Conservation (phyloP, 2,797 vertebrate species). For the Arnoldichthys spilopterus region DNA sequence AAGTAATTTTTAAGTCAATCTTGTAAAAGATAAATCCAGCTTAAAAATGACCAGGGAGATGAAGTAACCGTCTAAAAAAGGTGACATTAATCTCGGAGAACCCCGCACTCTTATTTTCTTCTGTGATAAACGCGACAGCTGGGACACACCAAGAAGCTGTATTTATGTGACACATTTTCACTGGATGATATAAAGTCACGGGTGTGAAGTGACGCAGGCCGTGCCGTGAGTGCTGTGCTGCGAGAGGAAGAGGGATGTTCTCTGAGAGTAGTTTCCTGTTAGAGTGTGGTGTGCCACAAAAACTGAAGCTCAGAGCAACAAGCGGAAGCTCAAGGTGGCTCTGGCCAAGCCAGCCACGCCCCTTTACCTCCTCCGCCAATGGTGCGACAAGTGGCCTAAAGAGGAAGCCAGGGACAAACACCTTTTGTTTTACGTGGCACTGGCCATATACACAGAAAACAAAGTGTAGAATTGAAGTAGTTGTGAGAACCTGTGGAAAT, state of each 20-base stretch:
- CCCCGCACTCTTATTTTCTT: too few relatives aligned
- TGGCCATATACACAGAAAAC: neutral
- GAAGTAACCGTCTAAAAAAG: too few relatives aligned
- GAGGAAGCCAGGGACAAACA: slow-evolving; percentile 28
- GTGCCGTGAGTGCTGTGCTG: slow-evolving; percentile 23
- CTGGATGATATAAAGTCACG: neutral
- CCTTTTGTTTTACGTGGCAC: slow-evolving; percentile 24
- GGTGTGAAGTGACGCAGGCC: slow-evolving; percentile 19
- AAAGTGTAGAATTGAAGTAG: neutral
- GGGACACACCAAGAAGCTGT: neutral
- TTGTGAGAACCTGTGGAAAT: neutral
- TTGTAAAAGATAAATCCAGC: too few relatives aligned
- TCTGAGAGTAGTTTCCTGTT: slow-evolving; percentile 74
- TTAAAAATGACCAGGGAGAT: too few relatives aligned
- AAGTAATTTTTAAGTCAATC: too few relatives aligned
- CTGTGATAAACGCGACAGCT: too few relatives aligned
- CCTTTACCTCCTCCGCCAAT: neutral
- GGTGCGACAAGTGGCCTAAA: slow-evolving; percentile 33
- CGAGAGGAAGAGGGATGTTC: slow-evolving; percentile 34
- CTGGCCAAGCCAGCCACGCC: slow-evolving; percentile 53
- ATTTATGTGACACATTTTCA: neutral
- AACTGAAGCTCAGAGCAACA: slow-evolving; percentile 45
- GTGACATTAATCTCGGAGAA: too few relatives aligned
- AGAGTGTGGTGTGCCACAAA: slow-evolving; percentile 64
- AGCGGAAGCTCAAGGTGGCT: slow-evolving; percentile 64